These are phyloP conservation scores for Drosophila pseudotalamancana DNA, from an alignment of 2,888 invertebrate genomes.

Conservation along the genomic window DNA sequence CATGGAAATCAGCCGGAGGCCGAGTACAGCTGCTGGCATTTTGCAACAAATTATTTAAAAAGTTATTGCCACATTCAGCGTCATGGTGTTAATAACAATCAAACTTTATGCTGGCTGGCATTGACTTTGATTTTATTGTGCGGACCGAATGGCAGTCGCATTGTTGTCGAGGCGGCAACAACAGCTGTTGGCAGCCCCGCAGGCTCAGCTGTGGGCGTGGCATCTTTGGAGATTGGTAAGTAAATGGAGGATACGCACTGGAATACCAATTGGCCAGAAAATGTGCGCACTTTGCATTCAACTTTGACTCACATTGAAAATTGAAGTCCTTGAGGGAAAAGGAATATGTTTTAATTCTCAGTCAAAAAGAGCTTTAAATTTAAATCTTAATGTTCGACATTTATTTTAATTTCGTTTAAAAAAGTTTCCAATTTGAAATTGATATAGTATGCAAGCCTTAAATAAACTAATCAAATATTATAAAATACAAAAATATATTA, in stretches of 20 bases:
- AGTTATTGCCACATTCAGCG: slow-evolving; percentile 77
- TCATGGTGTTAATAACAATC: slow-evolving; percentile 80
- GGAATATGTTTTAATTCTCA: background rate
- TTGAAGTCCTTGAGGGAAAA: background rate
- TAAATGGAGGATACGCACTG: slow-evolving; percentile 18
- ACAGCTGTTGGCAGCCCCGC: slow-evolving; percentile 24
- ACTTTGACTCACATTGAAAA: background rate
- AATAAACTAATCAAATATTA: too few species aligned
- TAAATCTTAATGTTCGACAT: background rate
- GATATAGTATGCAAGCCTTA: too few species aligned
- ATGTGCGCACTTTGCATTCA: background rate
- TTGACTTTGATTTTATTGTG: slow-evolving; percentile 81
- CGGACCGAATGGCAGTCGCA: slow-evolving; percentile 28
- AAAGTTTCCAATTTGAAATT: too few species aligned
- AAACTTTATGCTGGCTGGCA: slow-evolving; percentile 82
- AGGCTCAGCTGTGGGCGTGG: slow-evolving; percentile 29
- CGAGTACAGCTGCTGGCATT: slow-evolving; percentile 62
- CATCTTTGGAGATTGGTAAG: slow-evolving; percentile 80
- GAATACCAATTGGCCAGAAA: slow-evolving; percentile 19
- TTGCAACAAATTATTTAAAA: slow-evolving; percentile 81
- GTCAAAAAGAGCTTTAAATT: too few species aligned
- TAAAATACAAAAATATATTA: background rate
- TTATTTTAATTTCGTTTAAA: background rate
- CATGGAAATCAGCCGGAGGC: slow-evolving; percentile 25
- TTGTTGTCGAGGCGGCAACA: slow-evolving; percentile 23